Evolutionary conservation across 2,113 vertebrate genomes (phyloP), one percentile per base, ranked within the genome.

Genomic region (rabbit (Oryctolagus cuniculus)): DNA sequence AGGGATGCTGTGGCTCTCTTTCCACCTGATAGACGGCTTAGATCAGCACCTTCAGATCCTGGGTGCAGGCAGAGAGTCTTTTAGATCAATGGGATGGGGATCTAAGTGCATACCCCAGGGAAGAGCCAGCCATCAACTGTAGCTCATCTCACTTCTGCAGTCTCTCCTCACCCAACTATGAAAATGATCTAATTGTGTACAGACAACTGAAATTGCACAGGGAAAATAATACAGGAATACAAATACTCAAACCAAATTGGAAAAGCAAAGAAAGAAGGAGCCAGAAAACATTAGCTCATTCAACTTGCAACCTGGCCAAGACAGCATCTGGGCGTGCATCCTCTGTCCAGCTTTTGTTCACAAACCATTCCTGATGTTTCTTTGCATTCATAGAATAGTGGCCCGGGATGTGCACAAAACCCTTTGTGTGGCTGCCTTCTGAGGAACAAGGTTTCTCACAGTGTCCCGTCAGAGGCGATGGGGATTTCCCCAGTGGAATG

Each of bases 271-370:
- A 19, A 93, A 90, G 90, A 95, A 90, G 89, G 77, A 97, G 97
- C 97, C 97, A 97, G 95, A 96, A 95, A 96, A 83, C 93, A 97
- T 97, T 94, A 98, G 97, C 69, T 98, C 97, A 98, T 97, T 96
- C 72, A 21, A 55, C 82, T 53, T 97, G 95, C 89, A 96, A 94
- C 93, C 96, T 96, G 94, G 97, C 97, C 97, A 97, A 97, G 96
- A 61, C 94, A 95, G 95, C 94, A 97, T 97, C 96, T 97, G 96
- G 95, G 92, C 11, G 38, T 64, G 89, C 87, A 84, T 89, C 89
- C 75, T 94, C 94, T 73, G 79, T 94, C 96, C 94, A 89, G 96
- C 87, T 86, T 95, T 95, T 69, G 82, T 96, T 89, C 96, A 87
- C 89, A 94, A 92, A 83, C 91, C 61, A 78, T 80, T 79, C 86